Evolutionary conservation across 35 echinoderm and acorn worm genomes (phyloP).

Genomic region (Apostichopus californicus): DNA sequence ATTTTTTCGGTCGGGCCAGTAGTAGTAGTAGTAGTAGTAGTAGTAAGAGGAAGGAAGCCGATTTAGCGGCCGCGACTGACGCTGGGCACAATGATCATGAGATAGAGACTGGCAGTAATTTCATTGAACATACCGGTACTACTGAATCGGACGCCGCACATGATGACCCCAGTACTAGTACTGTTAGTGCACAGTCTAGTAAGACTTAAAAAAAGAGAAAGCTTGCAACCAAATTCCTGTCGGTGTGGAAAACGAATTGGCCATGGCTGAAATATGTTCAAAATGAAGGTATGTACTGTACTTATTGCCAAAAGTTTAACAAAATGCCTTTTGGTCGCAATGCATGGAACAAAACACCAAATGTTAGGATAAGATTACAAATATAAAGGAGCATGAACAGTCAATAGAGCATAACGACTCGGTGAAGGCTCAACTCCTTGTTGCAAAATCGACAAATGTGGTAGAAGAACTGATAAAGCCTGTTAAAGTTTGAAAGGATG

Average conservation of each 20-base stretch:
- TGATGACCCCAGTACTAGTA: background rate
- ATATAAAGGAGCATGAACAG: background rate
- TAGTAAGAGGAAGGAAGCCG: too few relatives aligned
- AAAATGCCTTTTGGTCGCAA: slow-evolving; percentile 20
- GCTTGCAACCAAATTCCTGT: background rate
- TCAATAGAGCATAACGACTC: slow-evolving; percentile 2
- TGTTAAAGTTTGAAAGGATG: background rate
- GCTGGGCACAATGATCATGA: too few relatives aligned
- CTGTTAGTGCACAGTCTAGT: background rate
- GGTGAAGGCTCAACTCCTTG: background rate
- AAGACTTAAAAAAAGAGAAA: slow-evolving; percentile 2
- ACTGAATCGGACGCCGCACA: too few relatives aligned
- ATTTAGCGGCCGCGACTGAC: too few relatives aligned
- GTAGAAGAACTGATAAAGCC: slow-evolving; percentile 19
- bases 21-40: too few relatives aligned
- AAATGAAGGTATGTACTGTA: slow-evolving; percentile 28
- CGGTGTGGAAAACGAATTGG: slow-evolving; percentile 3
- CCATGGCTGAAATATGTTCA: background rate
- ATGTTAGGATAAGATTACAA: background rate
- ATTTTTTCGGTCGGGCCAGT: too few relatives aligned
- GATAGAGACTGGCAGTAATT: too few relatives aligned
- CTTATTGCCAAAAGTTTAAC: background rate
- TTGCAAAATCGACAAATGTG: background rate
- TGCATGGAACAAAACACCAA: background rate
- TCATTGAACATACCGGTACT: too few relatives aligned